Conservation (phyloP, 2,113 vertebrate species). For the Ginglymostoma cirratum region DNA sequence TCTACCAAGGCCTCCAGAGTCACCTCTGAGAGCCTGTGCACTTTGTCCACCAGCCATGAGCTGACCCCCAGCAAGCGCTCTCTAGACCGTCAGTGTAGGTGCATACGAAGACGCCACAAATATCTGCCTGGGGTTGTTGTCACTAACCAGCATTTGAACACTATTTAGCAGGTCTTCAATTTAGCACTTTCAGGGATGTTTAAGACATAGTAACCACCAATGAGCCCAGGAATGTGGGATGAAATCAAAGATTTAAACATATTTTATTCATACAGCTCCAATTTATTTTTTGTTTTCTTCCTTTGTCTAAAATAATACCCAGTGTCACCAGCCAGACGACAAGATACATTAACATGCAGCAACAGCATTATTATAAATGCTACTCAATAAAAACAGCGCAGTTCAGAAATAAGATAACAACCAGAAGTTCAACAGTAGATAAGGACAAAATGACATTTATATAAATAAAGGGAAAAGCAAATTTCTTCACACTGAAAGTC, state of each 20-base stretch:
- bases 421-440: neutral
- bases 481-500: neutral
- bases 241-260: neutral
- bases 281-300: neutral
- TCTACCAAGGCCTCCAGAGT: neutral
- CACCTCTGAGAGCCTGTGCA: neutral
- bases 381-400: neutral
- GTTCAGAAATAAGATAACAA: neutral
- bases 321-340: neutral
- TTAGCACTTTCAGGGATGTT: neutral
- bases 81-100: neutral
- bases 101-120: neutral
- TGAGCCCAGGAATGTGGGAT: neutral
- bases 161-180: neutral
- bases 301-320: neutral
- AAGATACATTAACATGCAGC: neutral
- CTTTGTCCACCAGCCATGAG: neutral
- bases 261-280: neutral
- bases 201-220: neutral
- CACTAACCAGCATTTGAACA: neutral
- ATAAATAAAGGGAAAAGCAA: neutral
- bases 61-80: no score
- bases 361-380: neutral
- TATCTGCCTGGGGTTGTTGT: neutral
- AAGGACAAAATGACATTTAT: neutral